Percentiles rank a stretch among this genome's conserved stretches.
These are phyloP conservation scores for Asbolus verrucosus DNA, from an alignment of 1,140 invertebrate species.

Conservation along the genomic window DNA sequence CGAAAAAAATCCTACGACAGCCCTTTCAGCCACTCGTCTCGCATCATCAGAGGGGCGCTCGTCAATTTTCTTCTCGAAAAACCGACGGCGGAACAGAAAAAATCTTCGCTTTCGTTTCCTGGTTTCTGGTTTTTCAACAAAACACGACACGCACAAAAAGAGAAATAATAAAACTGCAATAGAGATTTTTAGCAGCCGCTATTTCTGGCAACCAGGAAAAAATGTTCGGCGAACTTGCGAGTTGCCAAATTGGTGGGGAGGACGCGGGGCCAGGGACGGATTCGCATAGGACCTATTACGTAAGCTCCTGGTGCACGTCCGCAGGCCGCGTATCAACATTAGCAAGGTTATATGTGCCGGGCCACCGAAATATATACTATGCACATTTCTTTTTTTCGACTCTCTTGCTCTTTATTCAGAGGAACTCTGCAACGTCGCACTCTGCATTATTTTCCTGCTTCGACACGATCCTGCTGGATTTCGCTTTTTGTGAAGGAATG, in stretches of 20 bases:
- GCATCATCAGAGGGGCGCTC: background rate
- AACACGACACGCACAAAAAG: conserved; percentile 10
- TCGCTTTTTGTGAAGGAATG: too few species aligned
- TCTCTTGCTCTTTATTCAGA: too few species aligned
- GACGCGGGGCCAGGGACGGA: conserved; percentile 47
- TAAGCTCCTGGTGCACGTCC: conserved; percentile 50
- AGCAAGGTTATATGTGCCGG: conserved; percentile 42
- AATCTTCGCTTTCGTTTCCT: background rate
- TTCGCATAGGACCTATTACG: conserved; percentile 56
- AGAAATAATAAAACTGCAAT: conserved; percentile 32
- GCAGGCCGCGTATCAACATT: conserved; percentile 41
- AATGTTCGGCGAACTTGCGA: conserved; percentile 56
- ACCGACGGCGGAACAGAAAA: conserved; percentile 8
- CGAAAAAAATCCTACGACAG: background rate
- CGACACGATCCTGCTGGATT: too few species aligned
- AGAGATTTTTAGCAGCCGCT: conserved; percentile 57
- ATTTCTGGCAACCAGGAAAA: conserved; percentile 64
- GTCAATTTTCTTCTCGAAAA: conserved; percentile 20
- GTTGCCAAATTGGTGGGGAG: conserved; percentile 55
- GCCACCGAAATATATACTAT: conserved; percentile 26
- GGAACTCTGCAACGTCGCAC: too few species aligned
- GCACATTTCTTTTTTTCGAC: too few species aligned
- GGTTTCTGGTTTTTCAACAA: too few species aligned
- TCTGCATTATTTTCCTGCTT: too few species aligned
- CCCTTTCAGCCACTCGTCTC: conserved; percentile 1